Evolutionary conservation across 2,113 vertebrate genomes (phyloP), one percentile per base, ranked within the genome.

Genomic region (Speoplatyrhinus poulsoni): DNA sequence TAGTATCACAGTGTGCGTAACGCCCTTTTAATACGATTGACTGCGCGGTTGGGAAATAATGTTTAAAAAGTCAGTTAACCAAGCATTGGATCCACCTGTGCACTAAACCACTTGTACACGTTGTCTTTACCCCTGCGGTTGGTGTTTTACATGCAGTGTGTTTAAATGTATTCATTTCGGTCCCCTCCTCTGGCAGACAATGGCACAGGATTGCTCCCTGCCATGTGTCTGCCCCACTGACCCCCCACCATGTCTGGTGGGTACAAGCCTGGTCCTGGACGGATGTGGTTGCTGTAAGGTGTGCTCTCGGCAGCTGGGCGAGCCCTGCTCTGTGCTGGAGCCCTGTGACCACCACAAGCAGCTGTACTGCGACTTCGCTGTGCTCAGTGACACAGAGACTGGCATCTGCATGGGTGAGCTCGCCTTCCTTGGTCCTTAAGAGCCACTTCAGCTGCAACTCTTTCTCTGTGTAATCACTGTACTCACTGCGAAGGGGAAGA

Each of bases 251-350:
- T 94, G 94, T 55, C 85, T 90, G 0, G 47, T 69, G 0, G 93
- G 92, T 54, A 93, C 86, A 82, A 94, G 94, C 80, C 86, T 90
- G 0, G 72, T 94, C 11, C 76, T 90, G 85, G 93, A 94, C 12
- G 88, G 80, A 72, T 95, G 94, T n/a, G 92, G 94, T 6, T 95
- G 93, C 86, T 94, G 93, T 81, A 93, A 90, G 64, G 92, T 95
- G 72, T 95, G 93, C 47, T 91, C 93, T 75, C 54, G 52, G 79
- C 93, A 95, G 86, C 82, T 86, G 0, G 93, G 90, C 0, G 93
- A 95, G 68, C 85, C 87, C 62, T 94, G 93, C n/a, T 90, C 90
- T 33, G 62, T 62, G 15, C 83, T 81, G 81, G 86, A 91, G 54
- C 92, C 94, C 62, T 94, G 93, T 0, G 94, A 94, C 68, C 92